Evolutionary conservation across 1,140 invertebrate genomes (phyloP).

Genomic region (Listronotus bonariensis): DNA sequence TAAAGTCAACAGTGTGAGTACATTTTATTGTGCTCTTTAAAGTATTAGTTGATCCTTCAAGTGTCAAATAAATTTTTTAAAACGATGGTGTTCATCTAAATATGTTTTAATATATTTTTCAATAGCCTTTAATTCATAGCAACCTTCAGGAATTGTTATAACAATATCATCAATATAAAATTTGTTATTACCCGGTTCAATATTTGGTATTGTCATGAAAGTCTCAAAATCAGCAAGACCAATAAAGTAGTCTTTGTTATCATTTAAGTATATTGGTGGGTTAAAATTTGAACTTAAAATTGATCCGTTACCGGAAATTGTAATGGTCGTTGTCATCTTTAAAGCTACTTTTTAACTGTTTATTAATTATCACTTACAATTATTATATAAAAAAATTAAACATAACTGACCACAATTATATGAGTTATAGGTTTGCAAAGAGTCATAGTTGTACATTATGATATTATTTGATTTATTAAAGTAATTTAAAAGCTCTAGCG

Average conservation of each 20-base stretch:
- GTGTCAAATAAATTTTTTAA: too few species aligned
- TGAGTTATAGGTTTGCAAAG: slow-evolving; percentile 30
- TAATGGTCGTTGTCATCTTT: slow-evolving; percentile 4
- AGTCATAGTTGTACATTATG: slow-evolving; percentile 30
- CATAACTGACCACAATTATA: slow-evolving; percentile 36
- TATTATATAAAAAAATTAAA: slow-evolving; percentile 12
- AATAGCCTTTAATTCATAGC: too few species aligned
- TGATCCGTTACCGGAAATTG: slow-evolving; percentile 3
- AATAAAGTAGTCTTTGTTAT: slow-evolving; percentile 20
- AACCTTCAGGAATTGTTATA: slow-evolving; percentile 7
- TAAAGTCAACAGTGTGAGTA: too few species aligned
- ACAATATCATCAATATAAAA: slow-evolving; percentile 9
- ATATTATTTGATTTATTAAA: slow-evolving; percentile 13
- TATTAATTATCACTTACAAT: not conserved
- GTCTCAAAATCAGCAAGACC: slow-evolving; percentile 31
- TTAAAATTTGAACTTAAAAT: slow-evolving; percentile 14
- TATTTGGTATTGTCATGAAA: slow-evolving; percentile 22
- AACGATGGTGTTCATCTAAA: too few species aligned
- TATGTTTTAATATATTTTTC: too few species aligned
- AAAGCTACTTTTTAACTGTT: not conserved
- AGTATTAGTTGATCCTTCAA: too few species aligned
- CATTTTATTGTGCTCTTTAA: too few species aligned
- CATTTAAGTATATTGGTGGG: slow-evolving; percentile 19
- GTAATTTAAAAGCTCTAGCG: slow-evolving; percentile 45
- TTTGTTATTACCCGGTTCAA: slow-evolving; percentile 8